A percentile compares a stretch with the other conserved stretches of the same genome.
Conservation (phyloP, 1,140 invertebrate species). For the Hesperophylax magnus region DNA sequence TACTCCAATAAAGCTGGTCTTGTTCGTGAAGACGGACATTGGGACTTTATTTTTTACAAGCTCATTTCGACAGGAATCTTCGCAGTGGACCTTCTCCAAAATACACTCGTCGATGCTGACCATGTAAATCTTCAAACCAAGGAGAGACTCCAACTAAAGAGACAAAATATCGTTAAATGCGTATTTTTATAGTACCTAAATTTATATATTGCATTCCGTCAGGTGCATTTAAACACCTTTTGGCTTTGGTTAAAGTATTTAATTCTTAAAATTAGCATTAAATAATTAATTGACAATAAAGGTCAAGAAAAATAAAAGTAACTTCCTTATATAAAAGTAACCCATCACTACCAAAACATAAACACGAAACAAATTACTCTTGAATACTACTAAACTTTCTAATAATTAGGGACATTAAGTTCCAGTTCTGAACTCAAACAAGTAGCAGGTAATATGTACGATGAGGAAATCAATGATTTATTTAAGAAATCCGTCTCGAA, state of each 20-base stretch:
- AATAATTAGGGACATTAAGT: no score
- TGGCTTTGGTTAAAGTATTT: neutral
- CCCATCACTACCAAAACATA: no score
- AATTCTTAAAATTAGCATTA: neutral
- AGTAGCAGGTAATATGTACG: no score
- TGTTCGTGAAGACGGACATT: constrained; percentile 88
- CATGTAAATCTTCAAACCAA: constrained; percentile 83
- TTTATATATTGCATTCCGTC: no score
- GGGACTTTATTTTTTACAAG: constrained; percentile 81
- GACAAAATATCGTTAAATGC: no score
- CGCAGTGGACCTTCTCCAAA: constrained; percentile 80
- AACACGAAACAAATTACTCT: no score
- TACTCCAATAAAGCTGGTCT: constrained; percentile 91
- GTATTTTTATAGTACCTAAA: no score
- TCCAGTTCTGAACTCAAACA: no score
- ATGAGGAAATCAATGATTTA: neutral
- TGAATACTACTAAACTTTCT: neutral
- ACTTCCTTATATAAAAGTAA: no score
- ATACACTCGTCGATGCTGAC: constrained; percentile 92
- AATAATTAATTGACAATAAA: neutral
- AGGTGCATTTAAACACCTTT: no score
- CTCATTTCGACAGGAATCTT: constrained; percentile 80
- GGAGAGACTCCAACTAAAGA: constrained; percentile 76
- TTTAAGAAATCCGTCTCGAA: neutral
- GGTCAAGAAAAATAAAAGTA: neutral